These are phyloP conservation scores for Leucophora obtusa DNA, from an alignment of 2,888 invertebrate genomes.

Conservation along the genomic window DNA sequence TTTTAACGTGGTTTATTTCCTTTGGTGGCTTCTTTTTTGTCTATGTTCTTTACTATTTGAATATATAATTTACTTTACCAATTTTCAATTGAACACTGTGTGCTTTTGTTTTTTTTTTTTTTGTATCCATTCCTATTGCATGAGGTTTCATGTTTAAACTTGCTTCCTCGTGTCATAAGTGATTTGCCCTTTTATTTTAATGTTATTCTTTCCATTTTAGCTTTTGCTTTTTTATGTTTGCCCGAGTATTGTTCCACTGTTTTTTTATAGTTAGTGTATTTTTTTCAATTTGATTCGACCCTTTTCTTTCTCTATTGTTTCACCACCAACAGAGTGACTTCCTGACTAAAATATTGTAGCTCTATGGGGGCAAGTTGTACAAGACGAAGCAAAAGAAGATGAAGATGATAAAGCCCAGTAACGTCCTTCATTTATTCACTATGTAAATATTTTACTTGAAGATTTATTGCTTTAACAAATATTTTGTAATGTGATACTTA, in stretches of 20 bases:
- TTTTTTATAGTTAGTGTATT: constrained; percentile 17
- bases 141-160: constrained; percentile 54
- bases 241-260: constrained; percentile 20
- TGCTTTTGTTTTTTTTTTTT: constrained; percentile 39
- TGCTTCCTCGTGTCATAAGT: constrained; percentile 58
- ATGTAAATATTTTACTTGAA: constrained; percentile 58
- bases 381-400: not conserved
- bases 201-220: constrained; percentile 53
- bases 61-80: constrained; percentile 63
- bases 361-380: not conserved
- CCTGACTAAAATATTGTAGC: constrained; percentile 29
- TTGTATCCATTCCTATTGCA: constrained; percentile 20
- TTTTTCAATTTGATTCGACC: constrained; percentile 47
- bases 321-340: constrained; percentile 36
- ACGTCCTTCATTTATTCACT: constrained; percentile 47
- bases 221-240: constrained; percentile 4
- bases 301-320: constrained; percentile 36
- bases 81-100: constrained; percentile 61
- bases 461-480: constrained; percentile 62
- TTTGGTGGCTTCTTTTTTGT: constrained; percentile 34
- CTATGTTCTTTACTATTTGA: constrained; percentile 60
- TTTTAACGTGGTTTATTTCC: constrained; percentile 49
- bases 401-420: not conserved
- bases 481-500: constrained; percentile 62
- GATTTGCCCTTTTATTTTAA: constrained; percentile 62